These are phyloP conservation scores for Chiroxiphia lanceolata DNA, from an alignment of 2,797 vertebrate genomes.

Conservation along the genomic window DNA sequence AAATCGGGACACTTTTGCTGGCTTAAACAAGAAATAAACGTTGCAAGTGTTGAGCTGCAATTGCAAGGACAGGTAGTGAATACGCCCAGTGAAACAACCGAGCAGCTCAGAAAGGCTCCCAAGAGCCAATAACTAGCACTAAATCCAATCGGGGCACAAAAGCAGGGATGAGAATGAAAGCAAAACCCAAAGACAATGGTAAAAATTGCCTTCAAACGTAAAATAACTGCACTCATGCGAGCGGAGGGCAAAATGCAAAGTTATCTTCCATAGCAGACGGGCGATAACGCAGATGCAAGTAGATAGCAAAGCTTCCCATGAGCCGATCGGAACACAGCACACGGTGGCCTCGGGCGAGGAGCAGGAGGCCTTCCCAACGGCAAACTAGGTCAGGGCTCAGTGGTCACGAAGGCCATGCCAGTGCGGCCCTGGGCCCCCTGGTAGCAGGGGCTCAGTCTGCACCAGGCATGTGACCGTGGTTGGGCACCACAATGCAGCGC, in stretches of 20 bases:
- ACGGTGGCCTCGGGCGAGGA: rapidly evolving
- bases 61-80: rapidly evolving
- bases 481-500: rapidly evolving
- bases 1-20: neutral
- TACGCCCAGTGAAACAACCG: rapidly evolving
- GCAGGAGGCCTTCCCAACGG: rapidly evolving
- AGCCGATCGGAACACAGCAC: rapidly evolving
- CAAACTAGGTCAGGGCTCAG: neutral
- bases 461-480: rapidly evolving
- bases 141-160: neutral
- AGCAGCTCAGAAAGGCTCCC: neutral
- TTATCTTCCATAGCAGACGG: neutral
- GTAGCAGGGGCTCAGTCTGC: rapidly evolving
- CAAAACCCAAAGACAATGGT: neutral
- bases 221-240: rapidly evolving
- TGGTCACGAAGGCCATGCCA: neutral
- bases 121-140: rapidly evolving
- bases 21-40: neutral
- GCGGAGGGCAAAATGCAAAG: neutral
- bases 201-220: neutral
- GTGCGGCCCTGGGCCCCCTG: rapidly evolving
- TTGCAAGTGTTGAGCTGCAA: neutral
- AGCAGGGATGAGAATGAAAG: neutral
- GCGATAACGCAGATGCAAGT: rapidly evolving
- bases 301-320: neutral